Evolutionary conservation across 2,113 vertebrate genomes (phyloP).

Genomic region (Vombatus ursinus): DNA sequence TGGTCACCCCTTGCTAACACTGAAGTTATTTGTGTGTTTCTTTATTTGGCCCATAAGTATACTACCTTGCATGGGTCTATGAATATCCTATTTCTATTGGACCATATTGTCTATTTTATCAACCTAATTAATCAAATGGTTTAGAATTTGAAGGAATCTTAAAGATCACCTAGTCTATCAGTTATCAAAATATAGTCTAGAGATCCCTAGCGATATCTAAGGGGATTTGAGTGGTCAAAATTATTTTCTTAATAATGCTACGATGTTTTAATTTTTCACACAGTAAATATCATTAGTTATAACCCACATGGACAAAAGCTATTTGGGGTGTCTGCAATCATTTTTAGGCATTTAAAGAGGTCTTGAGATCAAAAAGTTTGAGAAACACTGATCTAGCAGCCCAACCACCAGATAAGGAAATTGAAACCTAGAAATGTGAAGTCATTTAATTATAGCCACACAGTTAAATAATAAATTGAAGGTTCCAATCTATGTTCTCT

Average conservation of each 20-base stretch:
- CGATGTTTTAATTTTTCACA: not conserved
- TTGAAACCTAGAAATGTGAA: not conserved
- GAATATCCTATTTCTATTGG: not conserved
- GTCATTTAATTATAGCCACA: not conserved
- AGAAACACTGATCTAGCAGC: not conserved
- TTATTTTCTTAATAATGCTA: not conserved
- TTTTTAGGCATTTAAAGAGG: not conserved
- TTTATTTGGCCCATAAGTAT: not conserved
- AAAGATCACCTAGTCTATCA: not conserved
- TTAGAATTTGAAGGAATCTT: not conserved
- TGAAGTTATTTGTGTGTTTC: not conserved
- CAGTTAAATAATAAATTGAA: not conserved
- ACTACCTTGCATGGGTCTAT: not conserved
- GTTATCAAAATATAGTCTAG: not conserved
- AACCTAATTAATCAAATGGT: not conserved
- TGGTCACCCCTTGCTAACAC: not conserved
- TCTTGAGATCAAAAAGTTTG: not conserved
- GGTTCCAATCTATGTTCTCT: not conserved
- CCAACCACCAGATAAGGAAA: not conserved
- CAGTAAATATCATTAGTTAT: not conserved
- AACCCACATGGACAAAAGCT: not conserved
- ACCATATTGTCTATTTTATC: not conserved
- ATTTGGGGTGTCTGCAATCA: not conserved
- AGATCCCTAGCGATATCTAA: not conserved
- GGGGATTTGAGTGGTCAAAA: not conserved